Base-by-base conservation (phyloP, 2,797 vertebrate genomes). In the Knipowitschia caucasica region DNA sequence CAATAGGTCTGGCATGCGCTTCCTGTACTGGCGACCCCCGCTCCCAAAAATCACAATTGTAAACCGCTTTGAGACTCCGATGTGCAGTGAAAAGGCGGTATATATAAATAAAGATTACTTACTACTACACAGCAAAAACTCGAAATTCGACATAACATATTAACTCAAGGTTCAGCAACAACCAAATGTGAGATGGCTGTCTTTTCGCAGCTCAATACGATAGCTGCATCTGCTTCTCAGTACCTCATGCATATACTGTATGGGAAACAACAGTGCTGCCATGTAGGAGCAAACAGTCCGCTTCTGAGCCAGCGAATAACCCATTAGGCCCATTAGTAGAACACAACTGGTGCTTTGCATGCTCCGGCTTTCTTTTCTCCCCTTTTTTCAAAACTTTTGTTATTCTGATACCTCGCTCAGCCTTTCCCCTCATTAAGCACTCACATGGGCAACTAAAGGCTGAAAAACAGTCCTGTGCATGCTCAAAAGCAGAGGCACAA, bases 241-340 rank as follows among this genome's bases (percentile, higher is more conserved):
- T n/a, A n/a, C n/a, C n/a, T 20, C 10, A 21, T 21, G 36, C 18
- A 39, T 39, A 20, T 39, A 18, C 9, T 12, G 10, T 30, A 29
- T 21, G 3, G 18, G 12, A 15, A 6, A 25, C 21, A 17, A 25
- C 30, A 38, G 26, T 40, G 30, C 50, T 52, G 38, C 7, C n/a
- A 21, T 45, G 24, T 38, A n/a, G 67, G 49, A 25, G 64, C 38
- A 52, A 43, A 64, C 61, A 59, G 64, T 73, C 44, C 74, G 53
- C 56, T 51, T 62, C 50, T 33, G 46, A 49, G 29, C 47, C 76
- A 44, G 59, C 59, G 46, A 49, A 61, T 67, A 66, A 77, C 56
- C 70, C 78, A 80, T 84, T 78, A 79, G 43, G 54, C 1, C 77
- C 75, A 80, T 81, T 78, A 71, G 54, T 57, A 71, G 50, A 56